phyloP scores from a whole-genome alignment of 2,888 invertebrate species.

The Drosophila tanythrix region DNA sequence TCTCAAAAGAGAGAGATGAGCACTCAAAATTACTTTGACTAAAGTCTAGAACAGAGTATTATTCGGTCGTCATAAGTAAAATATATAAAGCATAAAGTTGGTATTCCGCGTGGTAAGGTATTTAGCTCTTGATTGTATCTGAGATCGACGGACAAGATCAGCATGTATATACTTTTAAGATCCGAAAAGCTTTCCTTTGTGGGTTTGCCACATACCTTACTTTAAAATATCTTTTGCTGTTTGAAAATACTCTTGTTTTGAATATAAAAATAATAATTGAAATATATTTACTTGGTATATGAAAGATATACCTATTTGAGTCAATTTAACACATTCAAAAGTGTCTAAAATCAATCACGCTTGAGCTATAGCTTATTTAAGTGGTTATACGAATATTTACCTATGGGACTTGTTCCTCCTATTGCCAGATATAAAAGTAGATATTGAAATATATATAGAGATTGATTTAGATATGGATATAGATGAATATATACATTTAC shows the following conservation, averaged over 20 bases:
- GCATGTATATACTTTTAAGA: not conserved
- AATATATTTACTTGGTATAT: not conserved
- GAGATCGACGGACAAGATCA: not conserved
- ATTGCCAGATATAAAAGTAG: not conserved
- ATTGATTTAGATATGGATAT: too few species aligned
- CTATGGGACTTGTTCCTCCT: not conserved
- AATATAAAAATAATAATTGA: not conserved
- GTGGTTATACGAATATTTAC: not conserved
- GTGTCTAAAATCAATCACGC: not conserved
- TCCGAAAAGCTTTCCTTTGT: not conserved
- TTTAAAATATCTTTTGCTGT: not conserved
- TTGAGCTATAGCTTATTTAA: not conserved
- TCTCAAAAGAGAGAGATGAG: not conserved
- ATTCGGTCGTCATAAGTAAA: not conserved
- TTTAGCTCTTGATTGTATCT: not conserved
- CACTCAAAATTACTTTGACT: not conserved
- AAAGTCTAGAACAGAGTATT: not conserved
- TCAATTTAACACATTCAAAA: not conserved
- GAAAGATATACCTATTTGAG: not conserved
- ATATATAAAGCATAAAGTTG: not conserved
- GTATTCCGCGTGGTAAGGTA: accelerated
- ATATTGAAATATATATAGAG: too few species aligned
- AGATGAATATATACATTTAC: not conserved
- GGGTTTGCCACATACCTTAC: not conserved
- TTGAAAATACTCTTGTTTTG: not conserved